These are phyloP conservation scores for Dendroctonus ponderosae DNA, from an alignment of 1,140 invertebrate species.

Conservation along the genomic window DNA sequence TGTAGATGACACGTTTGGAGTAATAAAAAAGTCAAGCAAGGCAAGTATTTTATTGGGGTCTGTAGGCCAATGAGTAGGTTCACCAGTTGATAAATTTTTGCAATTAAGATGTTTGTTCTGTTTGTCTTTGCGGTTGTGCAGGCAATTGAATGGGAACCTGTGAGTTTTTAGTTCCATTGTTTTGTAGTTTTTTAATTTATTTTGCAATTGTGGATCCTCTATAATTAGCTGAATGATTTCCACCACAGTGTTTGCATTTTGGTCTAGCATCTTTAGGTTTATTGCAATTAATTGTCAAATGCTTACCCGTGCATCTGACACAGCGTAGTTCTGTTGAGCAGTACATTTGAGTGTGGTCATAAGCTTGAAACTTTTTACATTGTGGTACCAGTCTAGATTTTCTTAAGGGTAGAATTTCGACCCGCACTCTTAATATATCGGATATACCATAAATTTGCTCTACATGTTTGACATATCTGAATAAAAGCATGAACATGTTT, in stretches of 20 bases:
- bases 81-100: slow-evolving; percentile 16
- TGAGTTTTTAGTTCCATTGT: too few relatives aligned
- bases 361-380: slow-evolving; percentile 26
- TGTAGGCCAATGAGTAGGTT: slow-evolving; percentile 14
- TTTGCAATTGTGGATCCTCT: too few relatives aligned
- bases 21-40: slow-evolving; percentile 21
- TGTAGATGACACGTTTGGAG: slow-evolving; percentile 9
- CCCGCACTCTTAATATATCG: too few relatives aligned
- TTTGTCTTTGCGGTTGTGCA: too few relatives aligned
- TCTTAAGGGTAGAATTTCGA: too few relatives aligned
- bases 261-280: slow-evolving; percentile 40
- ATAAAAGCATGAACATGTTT: too few relatives aligned
- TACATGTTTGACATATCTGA: too few relatives aligned
- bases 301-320: slow-evolving; percentile 22
- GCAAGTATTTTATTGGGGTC: slow-evolving; percentile 17
- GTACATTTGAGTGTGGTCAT: slow-evolving; percentile 3
- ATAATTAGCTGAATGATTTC: too few relatives aligned
- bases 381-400: slow-evolving; percentile 26
- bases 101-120: slow-evolving; percentile 13
- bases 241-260: slow-evolving; percentile 38
- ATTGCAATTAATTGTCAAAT: slow-evolving; percentile 46
- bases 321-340: not conserved
- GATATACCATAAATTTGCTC: too few relatives aligned
- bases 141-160: too few relatives aligned
- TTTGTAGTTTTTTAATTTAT: too few relatives aligned